These are phyloP conservation scores for Pelecanus crispus DNA, from an alignment of 2,113 vertebrate species.

Conservation along the genomic window DNA sequence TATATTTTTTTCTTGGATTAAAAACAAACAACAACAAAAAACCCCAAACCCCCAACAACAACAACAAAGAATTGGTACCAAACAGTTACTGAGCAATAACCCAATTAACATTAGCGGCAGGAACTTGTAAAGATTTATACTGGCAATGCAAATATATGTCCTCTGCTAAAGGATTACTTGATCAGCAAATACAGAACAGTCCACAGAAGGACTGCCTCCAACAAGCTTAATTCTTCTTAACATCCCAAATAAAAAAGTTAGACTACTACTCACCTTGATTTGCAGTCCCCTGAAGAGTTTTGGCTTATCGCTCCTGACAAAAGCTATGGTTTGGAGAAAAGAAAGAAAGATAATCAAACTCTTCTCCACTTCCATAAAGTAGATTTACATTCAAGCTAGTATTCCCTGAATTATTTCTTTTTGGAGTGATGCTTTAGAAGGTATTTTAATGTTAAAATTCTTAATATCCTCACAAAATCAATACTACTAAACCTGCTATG, in stretches of 20 bases:
- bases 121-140: neutral
- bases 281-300: conserved; percentile 98
- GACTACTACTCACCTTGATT: conserved; percentile 85
- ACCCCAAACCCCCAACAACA: no score
- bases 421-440: neutral
- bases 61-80: neutral
- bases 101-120: neutral
- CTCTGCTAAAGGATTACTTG: neutral
- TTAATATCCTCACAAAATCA: neutral
- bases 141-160: neutral
- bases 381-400: neutral
- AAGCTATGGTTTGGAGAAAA: conserved; percentile 78
- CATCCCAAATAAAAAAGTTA: neutral
- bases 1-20: neutral
- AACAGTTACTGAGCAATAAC: neutral
- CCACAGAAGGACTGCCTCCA: neutral
- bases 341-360: neutral
- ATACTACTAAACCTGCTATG: neutral
- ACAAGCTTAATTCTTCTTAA: neutral
- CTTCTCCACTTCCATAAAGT: neutral
- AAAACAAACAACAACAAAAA: neutral
- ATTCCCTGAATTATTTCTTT: neutral
- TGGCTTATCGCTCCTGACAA: conserved; percentile 97
- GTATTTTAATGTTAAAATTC: neutral
- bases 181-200: neutral